Conservation (phyloP, 1,140 invertebrate genomes). For the Ips nitidus region DNA sequence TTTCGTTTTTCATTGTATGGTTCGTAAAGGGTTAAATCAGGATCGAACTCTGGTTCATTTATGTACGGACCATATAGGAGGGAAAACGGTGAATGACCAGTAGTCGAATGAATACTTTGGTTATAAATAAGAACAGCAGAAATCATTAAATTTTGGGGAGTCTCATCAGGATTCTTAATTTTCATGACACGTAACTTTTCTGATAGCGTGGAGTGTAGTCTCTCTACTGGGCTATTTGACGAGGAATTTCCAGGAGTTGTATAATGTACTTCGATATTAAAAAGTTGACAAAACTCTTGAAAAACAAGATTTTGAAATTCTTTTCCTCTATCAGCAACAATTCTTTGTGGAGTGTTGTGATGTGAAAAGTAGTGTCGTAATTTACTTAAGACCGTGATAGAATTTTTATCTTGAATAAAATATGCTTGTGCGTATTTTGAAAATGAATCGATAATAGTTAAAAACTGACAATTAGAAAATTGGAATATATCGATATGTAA, state of each 20-base stretch:
- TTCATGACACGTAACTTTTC: slow-evolving; percentile 33
- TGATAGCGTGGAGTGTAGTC: slow-evolving; percentile 39
- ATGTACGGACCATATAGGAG: too few relatives aligned
- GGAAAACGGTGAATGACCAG: slow-evolving; percentile 32
- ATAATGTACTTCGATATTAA: slow-evolving; percentile 36
- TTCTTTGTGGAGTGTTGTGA: slow-evolving; percentile 25
- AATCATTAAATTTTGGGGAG: slow-evolving; percentile 30
- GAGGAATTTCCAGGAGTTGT: slow-evolving; percentile 26
- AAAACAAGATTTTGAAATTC: slow-evolving; percentile 42
- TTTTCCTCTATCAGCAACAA: slow-evolving; percentile 36
- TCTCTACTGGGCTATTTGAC: slow-evolving; percentile 38
- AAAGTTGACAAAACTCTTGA: slow-evolving; percentile 37
- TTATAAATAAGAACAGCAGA: slow-evolving; percentile 37
- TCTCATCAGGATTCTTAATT: slow-evolving; percentile 20
- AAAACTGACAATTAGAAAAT: slow-evolving; percentile 36
- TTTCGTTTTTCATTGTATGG: too few relatives aligned
- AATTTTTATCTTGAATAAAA: slow-evolving; percentile 6
- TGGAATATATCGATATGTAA: slow-evolving; percentile 42
- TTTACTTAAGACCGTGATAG: slow-evolving; percentile 18
- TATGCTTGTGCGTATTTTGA: slow-evolving; percentile 35
- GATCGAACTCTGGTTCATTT: too few relatives aligned
- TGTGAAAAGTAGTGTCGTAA: slow-evolving; percentile 17
- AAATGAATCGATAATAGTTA: slow-evolving; percentile 42
- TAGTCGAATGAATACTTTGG: slow-evolving; percentile 36
- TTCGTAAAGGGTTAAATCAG: too few relatives aligned